Base-by-base conservation (phyloP, 2,888 invertebrate species). In the Melikaiella ostensackeni region DNA sequence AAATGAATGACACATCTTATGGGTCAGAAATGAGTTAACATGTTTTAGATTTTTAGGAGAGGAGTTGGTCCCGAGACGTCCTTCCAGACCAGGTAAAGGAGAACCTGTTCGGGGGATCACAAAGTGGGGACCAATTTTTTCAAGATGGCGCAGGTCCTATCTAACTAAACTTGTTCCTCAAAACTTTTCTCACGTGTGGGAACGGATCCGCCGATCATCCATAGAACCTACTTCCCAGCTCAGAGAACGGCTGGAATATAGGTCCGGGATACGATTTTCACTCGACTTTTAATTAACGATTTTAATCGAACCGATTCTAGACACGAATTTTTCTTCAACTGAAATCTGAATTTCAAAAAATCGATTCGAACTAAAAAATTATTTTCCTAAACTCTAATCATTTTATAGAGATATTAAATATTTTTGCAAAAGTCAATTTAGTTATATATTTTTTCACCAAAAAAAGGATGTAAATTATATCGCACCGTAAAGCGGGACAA, bases 191-290 rank as follows among this genome's bases (percentile, higher is more conserved):
- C 46, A 46, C 27, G 66, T 46, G 57, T 62, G 6, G 27, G 27
- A 46, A 46, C 42, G 66, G 27, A 66, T 66, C 66, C 13, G 24
- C 21, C n/a, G 27, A 66, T 2, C n/a, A 55, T 55, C 55, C 57
- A 57, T 11, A 57, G 46, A 42, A 27, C 27, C 42, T 46, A 46
- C 46, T 27, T 46, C 66, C 24, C 27, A 42, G 24, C 16, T 46
- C 30, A 66, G 42, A 66, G 66, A 66, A 66, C 46, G 66, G 66
- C 46, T 24, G 42, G 66, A 66, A 66, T 66, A 46, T 66, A 66
- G 42, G 66, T 66, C 66, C 66, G 66, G 46, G 46, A 46, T 42
- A 66, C 11, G 38, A 46, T 66, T 66, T 46, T 66, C 66, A 46
- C 42, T 66, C 16, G 21, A 66, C 24, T 24, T 57, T 57, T 24